Conservation (phyloP, 1,140 invertebrate genomes). For the Drosophila yakuba region DNA sequence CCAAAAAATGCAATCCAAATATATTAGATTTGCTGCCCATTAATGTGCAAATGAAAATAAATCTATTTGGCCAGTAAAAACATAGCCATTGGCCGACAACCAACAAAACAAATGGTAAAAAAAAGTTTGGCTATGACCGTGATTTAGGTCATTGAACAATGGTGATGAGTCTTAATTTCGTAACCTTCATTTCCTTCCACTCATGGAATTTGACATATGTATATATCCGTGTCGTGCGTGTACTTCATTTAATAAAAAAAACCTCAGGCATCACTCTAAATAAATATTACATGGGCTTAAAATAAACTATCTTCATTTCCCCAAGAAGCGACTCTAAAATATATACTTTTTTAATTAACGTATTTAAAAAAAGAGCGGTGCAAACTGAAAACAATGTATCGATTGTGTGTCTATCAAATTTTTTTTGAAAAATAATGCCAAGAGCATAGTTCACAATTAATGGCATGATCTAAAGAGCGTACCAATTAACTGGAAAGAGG, state of each 20-base stretch:
- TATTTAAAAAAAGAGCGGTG: no score
- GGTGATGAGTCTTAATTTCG: constrained; percentile 76
- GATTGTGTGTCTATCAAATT: no score
- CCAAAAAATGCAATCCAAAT: constrained; percentile 11
- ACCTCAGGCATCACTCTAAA: no score
- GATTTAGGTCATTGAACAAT: constrained; percentile 83
- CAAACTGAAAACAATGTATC: no score
- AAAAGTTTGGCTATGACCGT: constrained; percentile 50
- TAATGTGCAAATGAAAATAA: constrained; percentile 69
- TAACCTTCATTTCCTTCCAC: constrained; percentile 36
- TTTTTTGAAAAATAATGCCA: no score
- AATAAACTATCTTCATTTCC: no score
- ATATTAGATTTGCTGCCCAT: constrained; percentile 35
- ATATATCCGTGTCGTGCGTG: no score
- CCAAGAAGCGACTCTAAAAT: no score
- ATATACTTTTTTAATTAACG: no score
- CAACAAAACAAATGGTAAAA: constrained; percentile 38
- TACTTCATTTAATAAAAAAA: no score
- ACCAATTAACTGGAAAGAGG: not conserved
- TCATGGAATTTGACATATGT: not conserved
- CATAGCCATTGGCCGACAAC: constrained; percentile 19
- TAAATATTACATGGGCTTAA: no score
- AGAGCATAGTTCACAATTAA: no score
- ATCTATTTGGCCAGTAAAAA: constrained; percentile 49
- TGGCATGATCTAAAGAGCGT: not conserved